phyloP scores from a whole-genome alignment of 2,797 vertebrate genomes.

The Iguana delicatissima region DNA sequence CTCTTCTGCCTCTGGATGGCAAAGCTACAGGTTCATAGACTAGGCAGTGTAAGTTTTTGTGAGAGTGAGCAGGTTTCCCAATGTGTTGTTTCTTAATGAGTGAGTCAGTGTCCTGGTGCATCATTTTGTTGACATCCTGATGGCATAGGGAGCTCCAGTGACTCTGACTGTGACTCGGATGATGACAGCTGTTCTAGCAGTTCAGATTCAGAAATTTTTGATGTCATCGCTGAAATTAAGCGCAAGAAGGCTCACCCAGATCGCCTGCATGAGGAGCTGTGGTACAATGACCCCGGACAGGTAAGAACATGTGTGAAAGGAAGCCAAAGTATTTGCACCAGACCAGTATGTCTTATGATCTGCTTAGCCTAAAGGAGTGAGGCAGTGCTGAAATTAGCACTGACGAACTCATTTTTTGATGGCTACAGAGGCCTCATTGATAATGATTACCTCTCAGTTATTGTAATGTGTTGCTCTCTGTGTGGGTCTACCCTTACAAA shows the following conservation, averaged over 20 bases:
- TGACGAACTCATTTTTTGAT: not conserved
- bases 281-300: slow-evolving; percentile 99
- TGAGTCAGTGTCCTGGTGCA: slow-evolving; percentile 1
- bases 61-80: not conserved
- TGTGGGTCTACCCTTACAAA: too few species aligned
- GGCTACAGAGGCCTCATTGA: too few species aligned
- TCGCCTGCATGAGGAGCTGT: slow-evolving; percentile 96
- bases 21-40: not conserved
- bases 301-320: slow-evolving; percentile 74
- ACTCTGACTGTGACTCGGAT: slow-evolving; percentile 93
- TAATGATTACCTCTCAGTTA: too few species aligned
- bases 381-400: not conserved
- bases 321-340: not conserved
- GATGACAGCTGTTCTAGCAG: slow-evolving; percentile 94
- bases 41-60: not conserved
- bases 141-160: slow-evolving; percentile 88
- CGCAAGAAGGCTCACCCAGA: slow-evolving; percentile 97
- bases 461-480: too few species aligned
- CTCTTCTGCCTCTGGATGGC: not conserved
- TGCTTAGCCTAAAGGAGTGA: not conserved
- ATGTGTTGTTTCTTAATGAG: not conserved
- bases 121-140: slow-evolving; percentile 43
- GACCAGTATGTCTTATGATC: not conserved
- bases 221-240: slow-evolving; percentile 98
- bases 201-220: slow-evolving; percentile 95